Evolutionary conservation across 64 coral and sea anemone genomes (phyloP).

Genomic region (Dendronephthya gigantea): DNA sequence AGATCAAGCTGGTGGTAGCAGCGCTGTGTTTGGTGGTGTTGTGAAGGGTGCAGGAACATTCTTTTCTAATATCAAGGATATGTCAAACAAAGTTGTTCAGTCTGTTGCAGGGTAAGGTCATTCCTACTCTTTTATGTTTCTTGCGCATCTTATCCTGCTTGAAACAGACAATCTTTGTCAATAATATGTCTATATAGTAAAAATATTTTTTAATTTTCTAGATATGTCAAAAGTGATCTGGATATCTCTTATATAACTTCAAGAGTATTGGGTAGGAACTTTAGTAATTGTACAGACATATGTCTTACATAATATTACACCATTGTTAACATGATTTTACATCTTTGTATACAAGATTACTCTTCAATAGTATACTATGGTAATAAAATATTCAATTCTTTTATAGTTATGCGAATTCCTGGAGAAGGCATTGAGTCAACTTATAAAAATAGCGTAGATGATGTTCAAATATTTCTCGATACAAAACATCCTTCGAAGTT

Average conservation of each 20-base stretch:
- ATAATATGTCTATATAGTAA: neutral
- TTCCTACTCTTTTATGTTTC: no score
- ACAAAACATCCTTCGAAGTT: constrained; percentile 72
- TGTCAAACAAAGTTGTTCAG: constrained; percentile 86
- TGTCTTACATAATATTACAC: neutral
- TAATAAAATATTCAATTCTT: neutral
- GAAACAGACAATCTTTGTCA: no score
- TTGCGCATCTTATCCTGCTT: no score
- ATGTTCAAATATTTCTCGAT: constrained; percentile 73
- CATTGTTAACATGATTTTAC: no score
- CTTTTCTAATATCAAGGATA: constrained; percentile 88
- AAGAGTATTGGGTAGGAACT: constrained; percentile 69
- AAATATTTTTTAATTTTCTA: neutral
- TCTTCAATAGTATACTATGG: no score
- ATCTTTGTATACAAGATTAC: no score
- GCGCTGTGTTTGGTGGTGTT: constrained; percentile 66
- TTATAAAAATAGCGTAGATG: constrained; percentile 95
- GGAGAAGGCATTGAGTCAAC: constrained; percentile 91
- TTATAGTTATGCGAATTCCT: constrained; percentile 79
- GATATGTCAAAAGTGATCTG: constrained; percentile 89
- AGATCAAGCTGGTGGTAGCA: constrained; percentile 35
- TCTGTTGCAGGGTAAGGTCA: constrained; percentile 81
- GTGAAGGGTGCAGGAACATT: constrained; percentile 89
- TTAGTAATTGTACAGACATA: neutral
- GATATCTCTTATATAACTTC: constrained; percentile 91